A percentile compares a stretch with the other conserved stretches of the same genome.
Evolutionary conservation across 2,113 vertebrate genomes (phyloP).

Genomic region (Ibidorhyncha struthersii): DNA sequence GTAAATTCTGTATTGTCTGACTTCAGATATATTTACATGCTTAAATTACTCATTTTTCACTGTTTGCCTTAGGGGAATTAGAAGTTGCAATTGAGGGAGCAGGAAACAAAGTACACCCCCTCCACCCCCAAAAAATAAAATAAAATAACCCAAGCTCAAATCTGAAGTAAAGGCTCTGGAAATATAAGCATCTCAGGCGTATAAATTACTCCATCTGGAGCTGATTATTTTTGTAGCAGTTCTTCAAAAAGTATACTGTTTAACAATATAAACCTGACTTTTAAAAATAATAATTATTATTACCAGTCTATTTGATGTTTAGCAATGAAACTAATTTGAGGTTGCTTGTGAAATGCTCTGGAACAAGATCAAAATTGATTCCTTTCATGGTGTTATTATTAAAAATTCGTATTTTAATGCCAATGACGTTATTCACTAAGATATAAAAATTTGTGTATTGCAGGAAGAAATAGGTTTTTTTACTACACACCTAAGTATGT

Average conservation of each 20-base stretch:
- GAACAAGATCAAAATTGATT: not conserved
- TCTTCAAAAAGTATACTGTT: not conserved
- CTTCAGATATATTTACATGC: not conserved
- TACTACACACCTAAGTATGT: not conserved
- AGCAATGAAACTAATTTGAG: not conserved
- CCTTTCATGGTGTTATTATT: not conserved
- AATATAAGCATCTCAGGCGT: not conserved
- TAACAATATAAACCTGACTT: not conserved
- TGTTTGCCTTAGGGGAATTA: not conserved
- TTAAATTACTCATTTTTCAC: conserved; percentile 9
- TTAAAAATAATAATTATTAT: not conserved
- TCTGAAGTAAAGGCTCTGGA: not conserved
- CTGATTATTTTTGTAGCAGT: not conserved
- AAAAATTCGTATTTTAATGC: not conserved
- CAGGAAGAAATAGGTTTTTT: not conserved
- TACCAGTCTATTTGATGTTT: not conserved
- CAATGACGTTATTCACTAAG: not conserved
- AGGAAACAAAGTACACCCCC: not conserved
- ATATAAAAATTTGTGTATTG: not conserved
- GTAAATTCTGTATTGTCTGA: conserved; percentile 25
- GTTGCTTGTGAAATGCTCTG: not conserved
- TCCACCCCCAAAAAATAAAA: too few species aligned
- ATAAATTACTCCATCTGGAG: not conserved
- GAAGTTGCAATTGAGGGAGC: not conserved
- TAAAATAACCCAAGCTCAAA: not conserved